Evolutionary conservation across 1,140 invertebrate genomes (phyloP), one percentile per base, ranked within the genome.

Genomic region (Heliconius eleuchia): DNA sequence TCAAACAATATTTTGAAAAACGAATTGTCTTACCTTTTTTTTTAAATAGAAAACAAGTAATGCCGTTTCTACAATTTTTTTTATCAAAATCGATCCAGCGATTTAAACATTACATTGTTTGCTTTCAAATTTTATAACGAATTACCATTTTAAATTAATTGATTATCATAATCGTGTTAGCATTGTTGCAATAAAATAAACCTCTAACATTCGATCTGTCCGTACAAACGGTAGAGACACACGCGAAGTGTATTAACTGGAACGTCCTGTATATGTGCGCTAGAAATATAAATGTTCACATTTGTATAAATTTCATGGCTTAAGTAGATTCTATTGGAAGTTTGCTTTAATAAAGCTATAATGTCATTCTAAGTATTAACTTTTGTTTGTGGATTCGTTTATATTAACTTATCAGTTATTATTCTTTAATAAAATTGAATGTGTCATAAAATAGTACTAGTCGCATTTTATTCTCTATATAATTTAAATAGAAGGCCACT

Each of bases 111-210:
- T 30, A 23, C 27, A 23, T 66, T 30, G 27, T 66, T 66, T 16
- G 1, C 60, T 66, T 66, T 66, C 60, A 66, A 23, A 27, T 30
- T 13, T 66, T 30, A 27, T 23, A 27, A 66, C 19, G 73, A 79
- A 79, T 55, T 71, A 71, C 23, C 57, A 74, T 70, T 74, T 75
- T 79, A 71, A 79, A 75, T 79, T 52, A 77, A 55, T 23, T 19
- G 46, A 77, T 77, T 71, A 77, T 23, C 74, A 76, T 76, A 76
- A 76, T 76, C 74, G 74, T 76, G 74, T 76, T 19, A 6, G 74
- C 27, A 30, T 76, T 76, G 23, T 71, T 70, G 60, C 42, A 19
- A 71, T 76, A 70, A 70, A 76, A 76, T 76, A 60, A n/a, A 55
- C 50, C 34, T 72, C 55, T 72, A 46, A 72, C 76, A 72, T 19